Conservation (phyloP, 2,797 vertebrate species). For the Chrosomus eos region DNA sequence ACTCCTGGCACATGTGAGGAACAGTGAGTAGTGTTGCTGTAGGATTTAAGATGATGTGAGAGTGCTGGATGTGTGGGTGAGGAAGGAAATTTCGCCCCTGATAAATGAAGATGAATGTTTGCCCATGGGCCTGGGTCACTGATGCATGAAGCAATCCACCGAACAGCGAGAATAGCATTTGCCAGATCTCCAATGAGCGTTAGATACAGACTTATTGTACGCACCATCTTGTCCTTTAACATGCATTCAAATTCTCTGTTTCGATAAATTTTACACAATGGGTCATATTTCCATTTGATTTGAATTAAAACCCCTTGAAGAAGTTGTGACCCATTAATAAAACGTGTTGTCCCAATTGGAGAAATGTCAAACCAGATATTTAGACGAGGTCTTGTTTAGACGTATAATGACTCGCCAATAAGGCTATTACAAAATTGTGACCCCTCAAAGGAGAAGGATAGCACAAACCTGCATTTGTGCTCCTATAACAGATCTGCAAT, state of each 20-base stretch:
- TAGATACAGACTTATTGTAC: slow-evolving; percentile 16
- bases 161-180: slow-evolving; percentile 17
- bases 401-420: neutral
- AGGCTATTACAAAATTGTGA: neutral
- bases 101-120: slow-evolving; percentile 77
- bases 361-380: slow-evolving; percentile 4
- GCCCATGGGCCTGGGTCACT: slow-evolving; percentile 63
- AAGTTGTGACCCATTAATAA: slow-evolving; percentile 21
- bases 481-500: neutral
- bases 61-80: slow-evolving; percentile 21
- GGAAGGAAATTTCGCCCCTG: slow-evolving; percentile 45
- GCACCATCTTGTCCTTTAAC: neutral
- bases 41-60: slow-evolving; percentile 29
- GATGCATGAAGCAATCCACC: slow-evolving; percentile 66
- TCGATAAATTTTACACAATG: neutral
- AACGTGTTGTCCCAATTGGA: neutral
- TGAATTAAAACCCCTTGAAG: slow-evolving; percentile 8
- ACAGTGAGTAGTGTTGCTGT: neutral
- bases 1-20: slow-evolving; percentile 16
- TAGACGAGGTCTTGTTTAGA: neutral
- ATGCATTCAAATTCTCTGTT: neutral
- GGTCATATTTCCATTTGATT: neutral
- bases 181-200: neutral
- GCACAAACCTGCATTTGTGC: neutral
- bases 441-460: neutral